Conservation (phyloP, 1,140 invertebrate species). For the Listronotus oregonensis region DNA sequence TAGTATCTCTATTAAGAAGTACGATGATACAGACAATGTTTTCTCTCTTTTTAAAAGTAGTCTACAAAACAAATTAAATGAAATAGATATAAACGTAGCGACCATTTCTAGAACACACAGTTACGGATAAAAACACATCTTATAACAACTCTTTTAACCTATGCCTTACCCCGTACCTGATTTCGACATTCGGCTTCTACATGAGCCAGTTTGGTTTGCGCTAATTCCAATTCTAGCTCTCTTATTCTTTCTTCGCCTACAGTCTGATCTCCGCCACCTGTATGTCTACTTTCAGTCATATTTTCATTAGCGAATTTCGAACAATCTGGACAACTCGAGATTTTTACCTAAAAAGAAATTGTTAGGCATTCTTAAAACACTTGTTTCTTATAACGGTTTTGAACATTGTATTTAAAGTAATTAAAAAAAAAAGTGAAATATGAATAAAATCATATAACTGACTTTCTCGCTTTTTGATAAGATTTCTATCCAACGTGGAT, state of each 20-base stretch:
- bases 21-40: too few relatives aligned
- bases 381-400: too few relatives aligned
- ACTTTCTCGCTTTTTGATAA: too few relatives aligned
- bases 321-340: conserved; percentile 65
- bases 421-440: conserved; percentile 11
- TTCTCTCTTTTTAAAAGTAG: too few relatives aligned
- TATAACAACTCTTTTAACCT: background rate
- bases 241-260: conserved; percentile 67
- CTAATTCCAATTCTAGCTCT: conserved; percentile 93
- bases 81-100: too few relatives aligned
- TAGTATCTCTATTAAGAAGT: too few relatives aligned
- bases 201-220: conserved; percentile 93
- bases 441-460: too few relatives aligned
- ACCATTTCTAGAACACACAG: too few relatives aligned
- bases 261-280: conserved; percentile 26
- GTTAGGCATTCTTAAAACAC: background rate
- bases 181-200: conserved; percentile 97
- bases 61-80: too few relatives aligned
- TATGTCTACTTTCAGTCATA: conserved; percentile 13
- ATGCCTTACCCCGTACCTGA: conserved; percentile 66
- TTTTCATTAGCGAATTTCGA: conserved; percentile 22
- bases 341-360: conserved; percentile 57
- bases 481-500: too few relatives aligned
- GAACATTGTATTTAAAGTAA: conserved; percentile 3
- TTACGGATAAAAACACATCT: too few relatives aligned